phyloP scores from a whole-genome alignment of 2,888 invertebrate species.

The Ommatoiulus sabulosus region DNA sequence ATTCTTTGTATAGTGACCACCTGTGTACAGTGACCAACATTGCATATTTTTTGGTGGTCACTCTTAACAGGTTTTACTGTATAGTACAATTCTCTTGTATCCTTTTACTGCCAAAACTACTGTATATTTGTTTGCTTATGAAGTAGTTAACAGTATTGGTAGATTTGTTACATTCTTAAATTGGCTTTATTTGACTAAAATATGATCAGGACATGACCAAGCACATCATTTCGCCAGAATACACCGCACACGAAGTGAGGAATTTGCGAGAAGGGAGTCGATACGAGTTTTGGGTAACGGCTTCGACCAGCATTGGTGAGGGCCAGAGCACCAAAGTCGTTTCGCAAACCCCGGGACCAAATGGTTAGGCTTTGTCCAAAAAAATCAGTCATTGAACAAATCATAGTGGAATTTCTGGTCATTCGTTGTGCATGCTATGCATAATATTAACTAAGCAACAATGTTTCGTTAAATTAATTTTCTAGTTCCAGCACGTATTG shows the following conservation, averaged over 20 bases:
- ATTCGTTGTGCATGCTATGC: too few relatives aligned
- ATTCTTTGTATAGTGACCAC: too few relatives aligned
- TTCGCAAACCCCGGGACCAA: constrained; percentile 63
- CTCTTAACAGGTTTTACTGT: too few relatives aligned
- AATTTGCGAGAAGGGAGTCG: constrained; percentile 63
- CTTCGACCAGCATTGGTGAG: constrained; percentile 66
- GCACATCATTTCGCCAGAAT: constrained; percentile 59
- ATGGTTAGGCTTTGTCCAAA: constrained; percentile 63
- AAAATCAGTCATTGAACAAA: too few relatives aligned
- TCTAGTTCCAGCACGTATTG: constrained; percentile 59
- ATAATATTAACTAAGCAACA: too few relatives aligned
- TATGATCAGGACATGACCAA: constrained; percentile 59
- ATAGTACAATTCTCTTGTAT: too few relatives aligned
- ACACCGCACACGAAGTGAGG: constrained; percentile 61
- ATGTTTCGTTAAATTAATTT: background rate
- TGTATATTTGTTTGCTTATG: background rate
- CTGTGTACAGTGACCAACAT: too few relatives aligned
- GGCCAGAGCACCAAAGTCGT: constrained; percentile 65
- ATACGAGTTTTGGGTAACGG: constrained; percentile 66
- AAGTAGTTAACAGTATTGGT: background rate
- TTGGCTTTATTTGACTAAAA: constrained; percentile 45
- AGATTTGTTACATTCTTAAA: background rate
- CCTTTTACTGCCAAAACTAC: too few relatives aligned
- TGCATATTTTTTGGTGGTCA: too few relatives aligned
- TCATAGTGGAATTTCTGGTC: too few relatives aligned